Percentiles rank a stretch among this genome's conserved stretches.
These are phyloP conservation scores for Porites lutea DNA, from an alignment of 64 coral and sea anemone genomes.

Conservation along the genomic window DNA sequence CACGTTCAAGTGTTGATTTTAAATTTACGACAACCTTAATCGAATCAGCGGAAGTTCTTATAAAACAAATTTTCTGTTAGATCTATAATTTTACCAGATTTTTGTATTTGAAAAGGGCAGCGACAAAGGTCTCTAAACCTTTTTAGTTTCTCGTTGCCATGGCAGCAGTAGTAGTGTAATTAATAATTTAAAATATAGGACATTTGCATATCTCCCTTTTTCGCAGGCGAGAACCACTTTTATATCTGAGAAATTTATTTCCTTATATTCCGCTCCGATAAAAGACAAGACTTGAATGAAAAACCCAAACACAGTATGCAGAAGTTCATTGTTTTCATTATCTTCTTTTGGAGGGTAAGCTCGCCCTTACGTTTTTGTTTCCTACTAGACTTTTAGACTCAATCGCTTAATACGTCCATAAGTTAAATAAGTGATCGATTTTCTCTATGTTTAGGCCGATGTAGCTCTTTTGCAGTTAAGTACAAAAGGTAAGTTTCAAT, in stretches of 20 bases:
- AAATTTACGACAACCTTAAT: too few relatives aligned
- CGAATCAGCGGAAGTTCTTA: too few relatives aligned
- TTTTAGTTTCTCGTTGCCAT: conserved; percentile 32
- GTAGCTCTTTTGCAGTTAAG: background rate
- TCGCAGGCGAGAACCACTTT: background rate
- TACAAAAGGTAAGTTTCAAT: background rate
- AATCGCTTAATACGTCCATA: background rate
- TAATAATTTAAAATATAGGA: conserved; percentile 17
- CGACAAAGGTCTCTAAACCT: background rate
- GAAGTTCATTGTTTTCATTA: background rate
- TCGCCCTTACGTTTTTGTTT: background rate
- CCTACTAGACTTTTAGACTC: background rate
- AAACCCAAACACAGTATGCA: background rate
- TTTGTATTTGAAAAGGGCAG: too few relatives aligned
- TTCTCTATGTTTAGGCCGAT: background rate
- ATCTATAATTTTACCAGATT: too few relatives aligned
- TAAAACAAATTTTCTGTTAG: too few relatives aligned
- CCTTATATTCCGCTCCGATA: background rate
- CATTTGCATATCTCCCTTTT: conserved; percentile 38
- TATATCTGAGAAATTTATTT: background rate
- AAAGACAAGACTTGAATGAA: background rate
- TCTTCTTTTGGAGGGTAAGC: background rate
- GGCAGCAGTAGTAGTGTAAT: background rate
- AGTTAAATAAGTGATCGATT: background rate
- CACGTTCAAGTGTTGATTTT: too few relatives aligned